Base-by-base conservation (phyloP, 1,140 invertebrate genomes). In the Achroia grisella region DNA sequence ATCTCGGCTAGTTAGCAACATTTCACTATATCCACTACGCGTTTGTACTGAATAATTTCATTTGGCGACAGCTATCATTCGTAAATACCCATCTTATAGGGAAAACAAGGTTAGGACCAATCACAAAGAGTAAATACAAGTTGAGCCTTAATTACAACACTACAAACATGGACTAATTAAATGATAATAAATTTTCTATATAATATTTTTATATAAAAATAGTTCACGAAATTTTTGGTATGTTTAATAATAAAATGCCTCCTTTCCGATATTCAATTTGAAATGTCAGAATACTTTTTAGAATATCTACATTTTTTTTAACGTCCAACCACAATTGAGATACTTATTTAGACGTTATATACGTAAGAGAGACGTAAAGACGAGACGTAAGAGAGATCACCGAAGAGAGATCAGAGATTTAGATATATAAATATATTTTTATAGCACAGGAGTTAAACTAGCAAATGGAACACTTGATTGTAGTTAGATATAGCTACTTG, bases 11-110 rank as follows among this genome's bases (percentile, higher is more conserved):
- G 47, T 54, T 49, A 59, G 49, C 54, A 32, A 53, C 37, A 36
- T 43, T 48, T 56, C 52, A 39, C 28, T 50, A 45, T 43, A 52
- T 54, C 51, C 50, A 44, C 71, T 79, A 72, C 62, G 41, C 52
- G 73, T 44, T 82, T 82, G 78, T 82, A 82, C 78, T 82, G 71
- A 60, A 67, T 48, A 65, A 70, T 64, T 67, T 68, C 59, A 63
- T 67, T 72, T 69, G 64, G 67, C 64, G 70, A 57, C 37, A 36
- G 13, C 32, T 32, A 43, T 34, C 10, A 14, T 17, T 42, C 29
- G 9, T 31, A 9, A 2, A 31, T 4, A 8, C 14, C 15, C 35
- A 37, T 1, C 13, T 37, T 6, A n/a, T n/a, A 37, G 35, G 35
- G 17, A 15, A 13, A 15, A 37, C 17, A 23, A 23, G 17, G 17